Conservation (phyloP, 2,113 vertebrate species). For the Empidonax traillii region DNA sequence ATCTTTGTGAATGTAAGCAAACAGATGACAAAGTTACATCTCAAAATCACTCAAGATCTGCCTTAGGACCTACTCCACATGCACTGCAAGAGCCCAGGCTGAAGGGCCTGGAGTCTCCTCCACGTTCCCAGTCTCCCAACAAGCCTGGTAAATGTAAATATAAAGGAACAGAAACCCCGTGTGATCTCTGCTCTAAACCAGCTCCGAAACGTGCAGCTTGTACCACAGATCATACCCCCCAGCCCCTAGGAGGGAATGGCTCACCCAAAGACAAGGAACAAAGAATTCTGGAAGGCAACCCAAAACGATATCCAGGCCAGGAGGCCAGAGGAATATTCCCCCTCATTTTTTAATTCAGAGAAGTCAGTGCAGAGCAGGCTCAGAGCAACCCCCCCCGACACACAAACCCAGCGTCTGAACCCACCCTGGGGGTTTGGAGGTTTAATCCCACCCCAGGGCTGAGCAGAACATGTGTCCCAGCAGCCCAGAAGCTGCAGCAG, state of each 20-base stretch:
- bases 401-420: background rate
- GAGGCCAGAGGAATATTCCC: background rate
- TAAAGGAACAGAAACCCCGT: background rate
- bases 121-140: fast-evolving
- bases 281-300: background rate
- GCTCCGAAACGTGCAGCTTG: background rate
- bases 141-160: background rate
- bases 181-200: background rate
- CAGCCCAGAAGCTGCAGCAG: background rate
- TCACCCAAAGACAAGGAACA: background rate
- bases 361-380: background rate
- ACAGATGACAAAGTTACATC: background rate
- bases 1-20: background rate
- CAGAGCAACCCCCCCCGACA: fast-evolving
- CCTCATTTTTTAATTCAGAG: background rate
- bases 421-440: background rate
- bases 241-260: background rate
- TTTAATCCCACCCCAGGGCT: background rate
- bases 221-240: background rate
- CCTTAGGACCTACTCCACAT: fast-evolving
- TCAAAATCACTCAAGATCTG: background rate
- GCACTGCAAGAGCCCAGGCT: background rate
- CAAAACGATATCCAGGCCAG: background rate
- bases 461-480: background rate
- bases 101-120: background rate